Base-by-base conservation (phyloP, 2,113 vertebrate genomes). In the Actinemys pallida region DNA sequence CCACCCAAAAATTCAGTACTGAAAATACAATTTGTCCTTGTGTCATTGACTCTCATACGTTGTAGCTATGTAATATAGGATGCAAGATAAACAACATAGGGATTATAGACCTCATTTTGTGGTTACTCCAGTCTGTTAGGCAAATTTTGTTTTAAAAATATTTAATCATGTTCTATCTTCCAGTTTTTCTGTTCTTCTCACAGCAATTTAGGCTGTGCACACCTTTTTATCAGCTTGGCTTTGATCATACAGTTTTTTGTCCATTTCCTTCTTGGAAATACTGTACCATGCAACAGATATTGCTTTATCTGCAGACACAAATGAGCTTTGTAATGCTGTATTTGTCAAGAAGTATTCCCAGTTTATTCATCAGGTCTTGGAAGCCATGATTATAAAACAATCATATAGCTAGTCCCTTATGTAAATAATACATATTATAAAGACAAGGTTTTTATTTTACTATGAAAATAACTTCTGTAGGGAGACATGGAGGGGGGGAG, bases 401-500 rank as follows among this genome's bases (percentile, higher is more conserved):
- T 86, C 79, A 88, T 83, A 25, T n/a, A 75, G 39, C 31, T 95
- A 96, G 96, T 95, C 25, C 89, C 94, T 92, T 90, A 39, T 92
- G 86, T 95, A 94, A 96, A 87, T 81, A 95, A 95, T 92, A 96
- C 94, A 52, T 88, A 54, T 92, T 94, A 82, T 90, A 95, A 95
- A 91, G 93, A 91, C 94, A 47, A 69, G 88, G 88, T 87, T 89
- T 88, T 85, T 93, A 59, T 90, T 96, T 93, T 94, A 92, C 95
- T 96, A 89, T 39, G 75, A 47, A 93, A 96, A 91, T 90, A 92
- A 96, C 96, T 95, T 96, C 95, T 97, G 96, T 95, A 96, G 92
- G 35, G 16, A 69, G 35, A n/a, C 8, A 1, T 19, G 20, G 3
- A 42, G 45, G 45, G 45, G 45, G 6, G 81, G 92, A 96, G 95